Conservation (phyloP, 2,888 invertebrate genomes). For the Drosophila anceps region DNA sequence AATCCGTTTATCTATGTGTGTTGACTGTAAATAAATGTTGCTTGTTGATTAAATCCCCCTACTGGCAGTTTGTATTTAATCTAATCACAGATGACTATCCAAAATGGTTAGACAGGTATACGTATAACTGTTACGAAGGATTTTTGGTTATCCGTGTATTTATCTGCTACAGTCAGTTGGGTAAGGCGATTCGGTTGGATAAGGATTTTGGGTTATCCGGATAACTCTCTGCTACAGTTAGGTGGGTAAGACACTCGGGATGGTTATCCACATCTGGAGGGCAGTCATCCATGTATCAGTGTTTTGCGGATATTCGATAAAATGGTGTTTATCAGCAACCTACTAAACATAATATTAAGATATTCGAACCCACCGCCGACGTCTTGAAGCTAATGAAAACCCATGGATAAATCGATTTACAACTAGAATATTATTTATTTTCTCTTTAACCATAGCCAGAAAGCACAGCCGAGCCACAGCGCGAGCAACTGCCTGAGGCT, state of each 20-base stretch:
- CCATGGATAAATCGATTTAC: neutral
- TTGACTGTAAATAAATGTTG: constrained; percentile 64
- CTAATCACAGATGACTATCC: neutral
- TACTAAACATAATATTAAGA: neutral
- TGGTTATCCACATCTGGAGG: neutral
- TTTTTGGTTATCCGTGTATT: neutral
- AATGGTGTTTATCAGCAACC: neutral
- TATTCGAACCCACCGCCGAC: no score
- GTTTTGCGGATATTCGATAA: neutral
- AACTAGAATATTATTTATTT: constrained; percentile 11
- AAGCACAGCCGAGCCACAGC: constrained; percentile 9
- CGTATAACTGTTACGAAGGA: neutral
- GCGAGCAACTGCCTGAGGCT: constrained; percentile 3
- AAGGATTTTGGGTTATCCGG: neutral
- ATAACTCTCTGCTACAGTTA: neutral
- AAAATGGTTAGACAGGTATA: neutral
- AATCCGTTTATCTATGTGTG: constrained; percentile 39
- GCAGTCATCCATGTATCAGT: neutral
- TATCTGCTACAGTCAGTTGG: neutral
- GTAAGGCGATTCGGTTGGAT: neutral
- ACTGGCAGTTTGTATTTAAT: neutral
- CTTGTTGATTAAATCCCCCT: constrained; percentile 18
- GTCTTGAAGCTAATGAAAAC: neutral
- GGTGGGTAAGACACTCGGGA: neutral
- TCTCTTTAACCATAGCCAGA: constrained; percentile 5